Percentiles rank a stretch among this genome's conserved stretches.
Evolutionary conservation across 2,888 invertebrate genomes (phyloP).

Genomic region (Chaitophorus viminalis): DNA sequence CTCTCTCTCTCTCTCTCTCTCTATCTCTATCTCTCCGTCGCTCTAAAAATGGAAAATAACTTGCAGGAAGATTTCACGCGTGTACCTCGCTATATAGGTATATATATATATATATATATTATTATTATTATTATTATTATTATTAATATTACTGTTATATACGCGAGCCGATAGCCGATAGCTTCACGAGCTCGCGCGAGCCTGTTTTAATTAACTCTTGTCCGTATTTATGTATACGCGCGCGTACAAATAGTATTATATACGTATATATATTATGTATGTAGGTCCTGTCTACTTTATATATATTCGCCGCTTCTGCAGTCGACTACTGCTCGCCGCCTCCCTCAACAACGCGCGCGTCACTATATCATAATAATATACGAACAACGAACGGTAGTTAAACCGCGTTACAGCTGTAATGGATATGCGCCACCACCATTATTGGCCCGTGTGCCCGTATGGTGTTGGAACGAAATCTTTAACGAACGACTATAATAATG

Average conservation of each 20-base stretch:
- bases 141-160: background rate
- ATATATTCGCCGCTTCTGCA: background rate
- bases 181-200: background rate
- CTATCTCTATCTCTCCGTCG: background rate
- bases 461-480: background rate
- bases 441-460: background rate
- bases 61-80: slow-evolving; percentile 57
- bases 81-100: background rate
- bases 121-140: too few relatives aligned
- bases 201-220: slow-evolving; percentile 56
- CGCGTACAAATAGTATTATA: background rate
- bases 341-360: background rate
- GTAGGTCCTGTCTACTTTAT: background rate
- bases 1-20: background rate
- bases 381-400: background rate
- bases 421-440: background rate
- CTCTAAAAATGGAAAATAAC: slow-evolving; percentile 44
- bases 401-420: background rate
- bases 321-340: background rate
- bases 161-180: background rate
- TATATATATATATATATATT: background rate
- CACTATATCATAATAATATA: background rate
- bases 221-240: background rate
- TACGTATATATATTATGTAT: background rate
- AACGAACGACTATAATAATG: too few relatives aligned